phyloP scores from a whole-genome alignment of 1,140 invertebrate genomes.

The Hylyphantes graminicola region DNA sequence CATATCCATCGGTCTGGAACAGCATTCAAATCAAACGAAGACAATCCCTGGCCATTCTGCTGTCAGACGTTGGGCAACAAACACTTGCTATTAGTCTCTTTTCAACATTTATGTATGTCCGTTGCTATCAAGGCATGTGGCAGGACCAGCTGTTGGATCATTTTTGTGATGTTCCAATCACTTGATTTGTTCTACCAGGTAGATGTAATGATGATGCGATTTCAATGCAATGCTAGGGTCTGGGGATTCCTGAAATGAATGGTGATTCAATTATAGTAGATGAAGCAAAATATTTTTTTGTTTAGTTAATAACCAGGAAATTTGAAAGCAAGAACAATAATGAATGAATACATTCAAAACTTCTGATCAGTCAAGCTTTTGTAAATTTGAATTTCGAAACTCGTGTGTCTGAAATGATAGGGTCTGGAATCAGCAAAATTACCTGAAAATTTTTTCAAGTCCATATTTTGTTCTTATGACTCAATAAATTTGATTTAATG shows the following conservation, averaged over 20 bases:
- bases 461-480: too few relatives aligned
- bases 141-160: constrained; percentile 17
- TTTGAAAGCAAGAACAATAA: too few relatives aligned
- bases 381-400: too few relatives aligned
- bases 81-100: constrained; percentile 15
- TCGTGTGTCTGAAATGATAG: too few relatives aligned
- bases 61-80: constrained; percentile 47
- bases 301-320: too few relatives aligned
- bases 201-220: constrained; percentile 15
- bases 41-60: constrained; percentile 39
- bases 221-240: background rate
- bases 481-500: too few relatives aligned
- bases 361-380: too few relatives aligned
- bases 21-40: constrained; percentile 41
- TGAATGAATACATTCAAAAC: too few relatives aligned
- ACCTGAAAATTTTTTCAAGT: too few relatives aligned
- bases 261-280: background rate
- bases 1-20: constrained; percentile 32
- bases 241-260: constrained; percentile 17
- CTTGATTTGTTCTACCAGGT: constrained; percentile 7
- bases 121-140: constrained; percentile 48
- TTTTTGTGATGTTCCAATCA: background rate
- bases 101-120: constrained; percentile 35
- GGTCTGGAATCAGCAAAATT: too few relatives aligned
- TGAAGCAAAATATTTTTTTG: too few relatives aligned